Percentiles rank a stretch among this genome's conserved stretches.
phyloP scores from a whole-genome alignment of 2,888 invertebrate genomes.

The Clanis bilineata region DNA sequence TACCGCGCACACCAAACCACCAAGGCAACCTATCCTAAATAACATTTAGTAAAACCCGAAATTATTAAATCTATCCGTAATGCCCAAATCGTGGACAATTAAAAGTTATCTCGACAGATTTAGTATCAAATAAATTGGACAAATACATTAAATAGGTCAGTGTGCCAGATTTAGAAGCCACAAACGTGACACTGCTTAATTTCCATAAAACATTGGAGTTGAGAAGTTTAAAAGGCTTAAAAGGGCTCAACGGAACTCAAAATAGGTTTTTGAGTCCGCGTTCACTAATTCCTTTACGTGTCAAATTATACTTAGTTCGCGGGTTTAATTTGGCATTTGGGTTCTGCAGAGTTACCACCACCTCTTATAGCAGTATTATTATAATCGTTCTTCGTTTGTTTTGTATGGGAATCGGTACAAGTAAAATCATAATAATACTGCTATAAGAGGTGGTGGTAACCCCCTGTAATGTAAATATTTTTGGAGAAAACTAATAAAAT shows the following conservation, averaged over 20 bases:
- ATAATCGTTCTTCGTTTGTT: no score
- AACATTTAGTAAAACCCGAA: no score
- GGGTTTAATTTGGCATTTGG: background rate
- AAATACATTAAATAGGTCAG: background rate
- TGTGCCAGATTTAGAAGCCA: background rate
- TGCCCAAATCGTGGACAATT: background rate
- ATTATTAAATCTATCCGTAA: no score
- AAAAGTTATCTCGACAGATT: background rate
- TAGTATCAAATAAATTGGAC: background rate
- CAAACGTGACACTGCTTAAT: conserved; percentile 8
- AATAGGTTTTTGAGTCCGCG: background rate
- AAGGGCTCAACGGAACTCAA: background rate
- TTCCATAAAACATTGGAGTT: conserved; percentile 6
- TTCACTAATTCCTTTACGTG: background rate
- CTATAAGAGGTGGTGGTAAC: no score
- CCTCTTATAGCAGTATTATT: no score
- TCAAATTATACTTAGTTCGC: background rate
- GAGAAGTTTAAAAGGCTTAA: background rate
- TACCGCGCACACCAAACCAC: no score
- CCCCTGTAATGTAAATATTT: no score
- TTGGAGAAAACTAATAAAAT: no score
- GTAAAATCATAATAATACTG: no score
- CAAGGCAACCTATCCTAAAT: no score
- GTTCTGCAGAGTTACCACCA: no score
- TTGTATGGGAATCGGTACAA: no score